Evolutionary conservation across 2,888 invertebrate species (phyloP), one percentile per base, ranked within the genome.

Genomic region (Metacarcinus magister): DNA sequence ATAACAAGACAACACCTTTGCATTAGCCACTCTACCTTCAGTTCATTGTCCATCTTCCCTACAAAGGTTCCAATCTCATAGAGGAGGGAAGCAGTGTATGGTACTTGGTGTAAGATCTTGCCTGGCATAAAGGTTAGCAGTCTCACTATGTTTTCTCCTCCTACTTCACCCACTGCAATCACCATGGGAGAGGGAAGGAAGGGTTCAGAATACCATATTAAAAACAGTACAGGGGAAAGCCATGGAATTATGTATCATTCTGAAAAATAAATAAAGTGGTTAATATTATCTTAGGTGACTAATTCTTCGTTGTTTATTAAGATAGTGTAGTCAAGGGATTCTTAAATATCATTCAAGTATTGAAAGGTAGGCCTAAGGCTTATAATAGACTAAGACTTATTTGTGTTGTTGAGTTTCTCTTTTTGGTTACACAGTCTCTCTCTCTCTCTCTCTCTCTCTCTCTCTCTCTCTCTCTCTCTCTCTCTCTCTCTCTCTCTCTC

Each of bases 71-170:
- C 99, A 32, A 98, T 98, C 97, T 99, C 98, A 97, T 98, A 98
- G 96, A 98, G 98, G 96, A 99, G 97, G 98, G 97, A 60, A 98
- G 98, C 98, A 0, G 98, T 98, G 95, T 98, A 98, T 4, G 92
- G 98, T 0, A 98, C 98, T 96, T 98, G 98, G 67, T 98, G 98
- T 95, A 99, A 98, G 96, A 98, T 98, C 95, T 98, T 98, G 0
- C 99, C 99, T 0, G 98, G 98, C 23, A 98, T 98, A 97, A 98
- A 99, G 97, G 98, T 98, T 97, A 99, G 98, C 23, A 99, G 98
- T 4, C 99, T 98, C 0, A 99, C 98, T 98, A 96, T 98, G 97
- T 67, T 98, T 98, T 95, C 94, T 96, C 75, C 92, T 92, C 28
- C 44, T 93, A 16, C 43, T 46, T 46, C n/a, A 10, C 60, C 60